phyloP scores from a whole-genome alignment of 1,140 invertebrate genomes.

The Microvelia longipes region DNA sequence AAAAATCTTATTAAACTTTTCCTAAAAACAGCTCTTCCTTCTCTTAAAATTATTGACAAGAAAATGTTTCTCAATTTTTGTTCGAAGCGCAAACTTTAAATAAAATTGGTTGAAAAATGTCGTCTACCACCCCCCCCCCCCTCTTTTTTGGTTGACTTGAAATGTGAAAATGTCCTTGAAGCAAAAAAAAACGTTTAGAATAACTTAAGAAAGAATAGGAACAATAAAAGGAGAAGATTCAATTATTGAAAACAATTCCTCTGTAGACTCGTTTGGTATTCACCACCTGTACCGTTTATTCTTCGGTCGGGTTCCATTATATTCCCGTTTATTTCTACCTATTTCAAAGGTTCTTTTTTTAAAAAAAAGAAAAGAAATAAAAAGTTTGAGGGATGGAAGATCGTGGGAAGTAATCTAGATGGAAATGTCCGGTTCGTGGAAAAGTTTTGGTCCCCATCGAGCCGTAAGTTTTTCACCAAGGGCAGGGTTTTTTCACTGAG shows the following conservation, averaged over 20 bases:
- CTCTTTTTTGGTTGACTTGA: no score
- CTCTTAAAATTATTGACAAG: no score
- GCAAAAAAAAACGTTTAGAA: no score
- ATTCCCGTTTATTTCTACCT: constrained; percentile 1
- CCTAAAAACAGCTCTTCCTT: no score
- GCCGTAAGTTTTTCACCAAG: background rate
- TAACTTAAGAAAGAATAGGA: background rate
- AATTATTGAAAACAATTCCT: constrained; percentile 5
- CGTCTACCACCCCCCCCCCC: no score
- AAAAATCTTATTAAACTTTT: no score
- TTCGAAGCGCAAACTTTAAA: no score
- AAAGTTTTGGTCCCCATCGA: background rate
- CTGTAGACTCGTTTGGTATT: background rate
- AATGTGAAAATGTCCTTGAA: no score
- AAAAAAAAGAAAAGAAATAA: background rate
- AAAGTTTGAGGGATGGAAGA: background rate
- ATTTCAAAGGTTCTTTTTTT: background rate
- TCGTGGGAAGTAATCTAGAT: constrained; percentile 2
- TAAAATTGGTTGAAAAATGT: no score
- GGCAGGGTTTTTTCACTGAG: background rate
- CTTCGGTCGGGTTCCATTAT: background rate
- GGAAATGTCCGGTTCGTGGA: background rate
- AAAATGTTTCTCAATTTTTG: no score
- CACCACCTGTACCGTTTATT: background rate
- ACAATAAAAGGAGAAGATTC: background rate